These are phyloP conservation scores for Alentia gelatinosa DNA, from an alignment of 2,888 invertebrate species.

Conservation along the genomic window DNA sequence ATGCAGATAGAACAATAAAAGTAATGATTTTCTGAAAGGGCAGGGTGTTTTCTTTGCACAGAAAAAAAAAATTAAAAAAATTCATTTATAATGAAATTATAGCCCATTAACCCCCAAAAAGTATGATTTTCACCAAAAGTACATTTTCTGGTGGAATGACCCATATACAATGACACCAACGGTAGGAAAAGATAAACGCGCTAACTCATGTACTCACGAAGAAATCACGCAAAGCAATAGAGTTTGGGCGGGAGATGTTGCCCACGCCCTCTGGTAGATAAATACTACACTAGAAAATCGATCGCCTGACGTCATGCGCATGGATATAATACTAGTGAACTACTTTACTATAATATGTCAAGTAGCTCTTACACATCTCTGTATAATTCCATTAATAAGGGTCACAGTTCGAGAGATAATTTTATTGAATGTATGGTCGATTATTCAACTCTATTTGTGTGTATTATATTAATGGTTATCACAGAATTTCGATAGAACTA, in stretches of 20 bases:
- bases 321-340: neutral
- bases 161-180: too few relatives aligned
- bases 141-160: too few relatives aligned
- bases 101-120: too few relatives aligned
- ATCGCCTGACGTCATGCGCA: slow-evolving; percentile 13
- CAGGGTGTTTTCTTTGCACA: too few relatives aligned
- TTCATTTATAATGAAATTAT: too few relatives aligned
- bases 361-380: neutral
- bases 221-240: too few relatives aligned
- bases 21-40: too few relatives aligned
- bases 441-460: neutral
- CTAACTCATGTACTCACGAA: too few relatives aligned
- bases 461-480: neutral
- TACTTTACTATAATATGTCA: neutral
- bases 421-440: neutral
- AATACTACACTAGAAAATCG: neutral
- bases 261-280: neutral
- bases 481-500: neutral
- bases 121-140: too few relatives aligned
- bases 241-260: neutral
- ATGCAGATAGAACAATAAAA: too few relatives aligned
- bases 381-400: neutral
- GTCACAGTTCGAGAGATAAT: neutral
- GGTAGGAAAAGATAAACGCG: too few relatives aligned
- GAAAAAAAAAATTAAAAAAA: too few relatives aligned